Conservation (phyloP, 2,113 vertebrate species). For the Hemibagrus wyckioides region DNA sequence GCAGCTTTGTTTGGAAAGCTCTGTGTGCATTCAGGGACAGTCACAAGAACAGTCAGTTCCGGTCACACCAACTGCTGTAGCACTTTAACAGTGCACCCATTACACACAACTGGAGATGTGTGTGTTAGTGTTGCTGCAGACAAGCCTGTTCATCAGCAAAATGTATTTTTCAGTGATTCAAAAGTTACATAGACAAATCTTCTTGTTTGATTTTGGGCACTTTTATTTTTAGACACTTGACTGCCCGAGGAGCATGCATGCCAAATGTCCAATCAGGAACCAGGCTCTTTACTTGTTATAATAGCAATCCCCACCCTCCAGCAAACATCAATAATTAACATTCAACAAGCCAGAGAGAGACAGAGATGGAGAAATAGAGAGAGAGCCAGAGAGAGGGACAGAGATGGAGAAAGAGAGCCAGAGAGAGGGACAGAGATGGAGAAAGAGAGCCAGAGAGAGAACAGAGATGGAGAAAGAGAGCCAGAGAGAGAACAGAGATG, state of each 20-base stretch:
- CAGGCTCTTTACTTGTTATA: conserved; percentile 47
- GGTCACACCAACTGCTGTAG: neutral
- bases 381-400: conserved; percentile 31
- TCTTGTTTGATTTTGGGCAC: neutral
- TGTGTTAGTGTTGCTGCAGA: neutral
- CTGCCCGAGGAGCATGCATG: conserved; percentile 9
- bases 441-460: conserved; percentile 30
- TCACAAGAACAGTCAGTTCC: conserved; percentile 26
- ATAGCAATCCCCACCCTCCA: conserved; percentile 44
- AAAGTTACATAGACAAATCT: neutral
- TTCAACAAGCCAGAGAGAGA: conserved; percentile 27
- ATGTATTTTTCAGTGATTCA: neutral
- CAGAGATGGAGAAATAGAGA: conserved; percentile 53
- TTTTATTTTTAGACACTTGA: neutral
- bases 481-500: too few relatives aligned
- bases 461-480: conserved; percentile 48
- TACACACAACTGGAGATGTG: conserved; percentile 27
- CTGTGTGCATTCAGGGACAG: neutral
- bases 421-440: conserved; percentile 30
- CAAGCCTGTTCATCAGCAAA: neutral
- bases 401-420: conserved; percentile 40
- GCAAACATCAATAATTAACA: conserved; percentile 58
- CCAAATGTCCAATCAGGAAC: conserved; percentile 35
- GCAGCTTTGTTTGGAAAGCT: neutral
- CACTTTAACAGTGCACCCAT: conserved; percentile 19